These are phyloP conservation scores for Bos indicus DNA, from an alignment of 2,113 vertebrate genomes.

Conservation along the genomic window DNA sequence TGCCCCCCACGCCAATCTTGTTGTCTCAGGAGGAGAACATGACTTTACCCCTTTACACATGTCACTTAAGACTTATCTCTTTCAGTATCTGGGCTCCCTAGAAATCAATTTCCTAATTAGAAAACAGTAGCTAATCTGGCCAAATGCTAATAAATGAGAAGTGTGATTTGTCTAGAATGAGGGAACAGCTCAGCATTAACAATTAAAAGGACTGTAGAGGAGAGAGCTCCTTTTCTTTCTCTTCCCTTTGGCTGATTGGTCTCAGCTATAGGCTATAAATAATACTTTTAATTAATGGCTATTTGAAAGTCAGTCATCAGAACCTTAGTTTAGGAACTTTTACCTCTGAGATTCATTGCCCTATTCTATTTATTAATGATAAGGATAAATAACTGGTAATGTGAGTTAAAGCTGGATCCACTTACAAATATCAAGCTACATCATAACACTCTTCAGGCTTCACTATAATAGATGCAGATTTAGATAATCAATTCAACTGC, in stretches of 20 bases:
- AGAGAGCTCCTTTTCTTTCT: constrained; percentile 71
- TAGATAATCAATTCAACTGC: neutral
- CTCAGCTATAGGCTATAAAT: constrained; percentile 71
- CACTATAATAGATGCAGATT: neutral
- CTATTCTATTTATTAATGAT: neutral
- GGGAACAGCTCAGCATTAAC: constrained; percentile 71
- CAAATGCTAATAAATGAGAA: constrained; percentile 77
- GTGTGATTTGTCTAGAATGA: constrained; percentile 76
- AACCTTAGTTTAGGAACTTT: constrained; percentile 59
- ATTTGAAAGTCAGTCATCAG: constrained; percentile 73
- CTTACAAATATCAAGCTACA: neutral
- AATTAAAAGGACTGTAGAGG: constrained; percentile 73
- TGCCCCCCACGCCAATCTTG: neutral
- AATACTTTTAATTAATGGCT: constrained; percentile 69
- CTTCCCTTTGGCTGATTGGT: constrained; percentile 53
- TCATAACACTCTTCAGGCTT: neutral
- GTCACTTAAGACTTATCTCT: constrained; percentile 60
- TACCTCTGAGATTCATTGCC: constrained; percentile 44
- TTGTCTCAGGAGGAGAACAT: neutral
- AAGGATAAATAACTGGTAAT: neutral
- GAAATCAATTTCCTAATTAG: constrained; percentile 81
- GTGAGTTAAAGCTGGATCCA: neutral
- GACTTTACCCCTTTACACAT: constrained; percentile 64
- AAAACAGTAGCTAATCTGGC: constrained; percentile 78
- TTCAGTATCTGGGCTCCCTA: constrained; percentile 53